Conservation (phyloP, 2,113 vertebrate species). For the human region DNA sequence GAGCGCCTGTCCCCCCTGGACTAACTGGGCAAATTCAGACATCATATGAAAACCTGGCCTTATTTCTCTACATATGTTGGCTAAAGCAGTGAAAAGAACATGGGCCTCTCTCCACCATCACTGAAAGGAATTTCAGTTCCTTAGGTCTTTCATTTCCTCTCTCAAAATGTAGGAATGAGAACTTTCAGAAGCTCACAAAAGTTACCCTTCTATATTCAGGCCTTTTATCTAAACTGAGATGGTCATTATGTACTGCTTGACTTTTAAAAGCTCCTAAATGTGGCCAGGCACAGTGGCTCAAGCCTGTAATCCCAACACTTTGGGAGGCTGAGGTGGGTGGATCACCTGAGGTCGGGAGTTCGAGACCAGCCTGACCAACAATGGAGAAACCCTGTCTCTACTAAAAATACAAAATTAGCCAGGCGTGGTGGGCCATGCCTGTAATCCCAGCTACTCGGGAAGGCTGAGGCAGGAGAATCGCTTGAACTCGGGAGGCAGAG, state of each 20-base stretch:
- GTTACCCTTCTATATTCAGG: not conserved
- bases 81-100: not conserved
- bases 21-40: not conserved
- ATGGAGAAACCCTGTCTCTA: no score
- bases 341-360: no score
- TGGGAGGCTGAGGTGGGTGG: no score
- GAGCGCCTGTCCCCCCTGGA: not conserved
- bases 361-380: no score
- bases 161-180: not conserved
- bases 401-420: no score
- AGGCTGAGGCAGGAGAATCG: no score
- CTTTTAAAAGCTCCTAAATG: not conserved
- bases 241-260: not conserved
- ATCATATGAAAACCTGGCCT: not conserved
- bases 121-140: not conserved
- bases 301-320: no score
- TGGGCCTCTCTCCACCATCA: not conserved
- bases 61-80: not conserved
- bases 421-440: no score
- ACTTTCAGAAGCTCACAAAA: not conserved
- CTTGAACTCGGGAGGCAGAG: no score
- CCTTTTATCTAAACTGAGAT: not conserved
- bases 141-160: not conserved
- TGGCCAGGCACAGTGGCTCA: not conserved
- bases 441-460: no score